phyloP scores from a whole-genome alignment of 1,140 invertebrate genomes.

The Aphaenogaster floridana region DNA sequence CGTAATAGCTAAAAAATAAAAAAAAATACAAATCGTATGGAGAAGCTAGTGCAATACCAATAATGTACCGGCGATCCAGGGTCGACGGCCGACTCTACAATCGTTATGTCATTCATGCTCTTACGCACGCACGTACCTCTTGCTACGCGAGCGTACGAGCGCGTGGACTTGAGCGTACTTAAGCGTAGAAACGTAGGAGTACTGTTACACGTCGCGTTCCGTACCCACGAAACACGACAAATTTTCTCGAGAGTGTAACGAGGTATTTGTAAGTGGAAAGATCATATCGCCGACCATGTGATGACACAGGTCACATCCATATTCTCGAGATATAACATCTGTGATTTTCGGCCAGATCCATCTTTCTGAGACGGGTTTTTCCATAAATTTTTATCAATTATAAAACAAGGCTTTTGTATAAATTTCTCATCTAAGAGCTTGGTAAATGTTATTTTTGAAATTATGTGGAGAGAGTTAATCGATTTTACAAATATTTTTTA shows the following conservation, averaged over 20 bases:
- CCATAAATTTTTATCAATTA: background rate
- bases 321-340: background rate
- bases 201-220: constrained; percentile 80
- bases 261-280: constrained; percentile 25
- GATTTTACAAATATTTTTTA: background rate
- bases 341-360: background rate
- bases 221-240: constrained; percentile 55
- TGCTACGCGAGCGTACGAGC: constrained; percentile 70
- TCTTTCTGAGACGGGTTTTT: background rate
- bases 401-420: background rate
- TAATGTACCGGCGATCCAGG: constrained; percentile 72
- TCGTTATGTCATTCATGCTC: constrained; percentile 85
- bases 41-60: background rate
- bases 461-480: background rate
- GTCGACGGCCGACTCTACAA: constrained; percentile 81
- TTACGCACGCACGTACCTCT: constrained; percentile 76
- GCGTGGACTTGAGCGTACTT: constrained; percentile 70
- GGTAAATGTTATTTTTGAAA: background rate
- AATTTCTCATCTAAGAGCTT: background rate
- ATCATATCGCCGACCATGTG: constrained; percentile 38
- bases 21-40: background rate
- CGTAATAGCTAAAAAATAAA: background rate
- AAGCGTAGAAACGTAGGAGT: constrained; percentile 77
- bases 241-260: constrained; percentile 49
- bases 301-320: constrained; percentile 1